These are phyloP conservation scores for Trogon melanurus DNA, from an alignment of 2,113 vertebrate genomes.

Conservation along the genomic window DNA sequence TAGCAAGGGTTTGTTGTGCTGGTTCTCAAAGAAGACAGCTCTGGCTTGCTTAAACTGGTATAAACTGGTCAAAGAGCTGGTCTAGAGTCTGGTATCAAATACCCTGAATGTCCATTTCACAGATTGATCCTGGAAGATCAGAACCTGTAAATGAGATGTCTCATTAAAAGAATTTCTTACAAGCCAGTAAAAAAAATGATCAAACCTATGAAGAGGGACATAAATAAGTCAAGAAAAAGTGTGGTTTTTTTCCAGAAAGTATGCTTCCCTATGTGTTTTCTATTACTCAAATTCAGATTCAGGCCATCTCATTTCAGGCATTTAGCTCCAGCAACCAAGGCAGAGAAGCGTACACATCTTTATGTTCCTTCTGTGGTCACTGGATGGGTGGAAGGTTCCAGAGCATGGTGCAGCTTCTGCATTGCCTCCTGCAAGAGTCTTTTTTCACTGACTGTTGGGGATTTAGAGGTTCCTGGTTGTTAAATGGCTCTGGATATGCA, in stretches of 20 bases:
- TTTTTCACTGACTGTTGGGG: neutral
- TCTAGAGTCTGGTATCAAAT: neutral
- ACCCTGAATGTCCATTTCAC: neutral
- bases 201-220: neutral
- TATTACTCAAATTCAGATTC: neutral
- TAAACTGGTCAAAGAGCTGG: neutral
- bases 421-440: neutral
- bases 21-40: neutral
- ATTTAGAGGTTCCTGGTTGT: neutral
- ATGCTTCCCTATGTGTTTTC: neutral
- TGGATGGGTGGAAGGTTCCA: neutral
- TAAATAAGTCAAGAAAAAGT: neutral
- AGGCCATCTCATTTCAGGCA: neutral
- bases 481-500: neutral
- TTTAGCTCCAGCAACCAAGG: neutral
- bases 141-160: neutral
- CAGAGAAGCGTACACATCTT: neutral
- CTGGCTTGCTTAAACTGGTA: neutral
- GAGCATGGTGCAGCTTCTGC: neutral
- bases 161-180: neutral
- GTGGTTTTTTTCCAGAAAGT: neutral
- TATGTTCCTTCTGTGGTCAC: neutral
- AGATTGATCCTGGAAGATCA: neutral
- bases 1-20: neutral
- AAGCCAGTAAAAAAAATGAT: neutral